phyloP scores from a whole-genome alignment of 2,888 invertebrate species.

The Brassicogethes aeneus region DNA sequence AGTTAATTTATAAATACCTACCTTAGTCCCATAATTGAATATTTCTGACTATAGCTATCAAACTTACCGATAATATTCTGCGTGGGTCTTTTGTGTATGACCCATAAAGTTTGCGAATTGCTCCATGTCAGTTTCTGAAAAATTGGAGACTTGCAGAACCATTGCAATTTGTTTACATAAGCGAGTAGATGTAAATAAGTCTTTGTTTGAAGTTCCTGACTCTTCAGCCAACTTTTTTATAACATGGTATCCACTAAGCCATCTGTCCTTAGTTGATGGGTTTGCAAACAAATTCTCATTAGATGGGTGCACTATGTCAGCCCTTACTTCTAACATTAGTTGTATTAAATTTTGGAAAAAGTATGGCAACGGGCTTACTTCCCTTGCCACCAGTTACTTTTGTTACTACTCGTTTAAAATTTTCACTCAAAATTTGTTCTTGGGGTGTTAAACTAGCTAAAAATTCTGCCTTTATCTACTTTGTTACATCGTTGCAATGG shows the following conservation, averaged over 20 bases:
- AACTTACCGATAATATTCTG: constrained; percentile 2
- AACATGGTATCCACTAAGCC: neutral
- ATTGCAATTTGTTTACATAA: neutral
- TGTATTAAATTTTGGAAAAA: neutral
- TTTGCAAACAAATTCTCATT: neutral
- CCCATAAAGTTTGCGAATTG: constrained; percentile 6
- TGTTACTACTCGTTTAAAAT: neutral
- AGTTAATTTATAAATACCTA: too few relatives aligned
- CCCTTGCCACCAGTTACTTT: neutral
- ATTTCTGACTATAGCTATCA: too few relatives aligned
- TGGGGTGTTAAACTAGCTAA: too few relatives aligned
- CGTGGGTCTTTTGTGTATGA: constrained; percentile 4
- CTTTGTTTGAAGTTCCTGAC: neutral
- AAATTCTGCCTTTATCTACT: too few relatives aligned
- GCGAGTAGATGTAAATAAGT: neutral
- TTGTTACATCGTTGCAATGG: neutral
- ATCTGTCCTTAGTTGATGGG: neutral
- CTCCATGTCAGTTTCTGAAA: constrained; percentile 3
- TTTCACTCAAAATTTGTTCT: neutral
- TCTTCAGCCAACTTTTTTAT: neutral
- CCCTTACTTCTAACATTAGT: neutral
- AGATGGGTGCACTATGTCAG: neutral
- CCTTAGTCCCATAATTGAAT: too few relatives aligned
- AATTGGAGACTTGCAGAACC: constrained; percentile 6
- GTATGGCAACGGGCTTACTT: neutral